phyloP scores from a whole-genome alignment of 2,113 vertebrate species.

The Ophiodon elongatus region DNA sequence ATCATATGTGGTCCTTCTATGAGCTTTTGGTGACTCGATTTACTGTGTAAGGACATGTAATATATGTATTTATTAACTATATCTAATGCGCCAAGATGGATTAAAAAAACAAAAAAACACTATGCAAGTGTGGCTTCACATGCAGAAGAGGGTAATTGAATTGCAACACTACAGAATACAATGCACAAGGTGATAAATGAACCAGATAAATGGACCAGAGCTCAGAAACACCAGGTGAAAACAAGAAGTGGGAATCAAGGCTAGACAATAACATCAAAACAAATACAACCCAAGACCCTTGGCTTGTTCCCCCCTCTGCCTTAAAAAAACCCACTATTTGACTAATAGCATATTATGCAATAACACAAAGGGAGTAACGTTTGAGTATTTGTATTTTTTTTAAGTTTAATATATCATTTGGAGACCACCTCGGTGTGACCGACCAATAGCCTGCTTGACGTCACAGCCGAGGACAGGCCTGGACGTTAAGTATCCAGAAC shows the following conservation, averaged over 20 bases:
- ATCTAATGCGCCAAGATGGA: not conserved
- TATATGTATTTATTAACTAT: not conserved
- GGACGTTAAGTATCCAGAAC: not conserved
- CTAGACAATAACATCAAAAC: not conserved
- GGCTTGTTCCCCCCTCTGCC: no score
- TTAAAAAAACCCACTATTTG: not conserved
- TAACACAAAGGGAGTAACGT: not conserved
- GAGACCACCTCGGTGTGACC: constrained; percentile 10
- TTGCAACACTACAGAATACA: not conserved
- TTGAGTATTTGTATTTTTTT: not conserved
- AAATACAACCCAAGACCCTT: not conserved
- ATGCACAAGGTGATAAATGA: not conserved
- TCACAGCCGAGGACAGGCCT: constrained; percentile 9
- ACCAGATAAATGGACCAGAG: no score
- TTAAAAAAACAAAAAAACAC: no score
- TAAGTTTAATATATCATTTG: not conserved
- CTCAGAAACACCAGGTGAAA: not conserved
- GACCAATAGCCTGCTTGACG: constrained; percentile 40
- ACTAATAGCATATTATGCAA: not conserved
- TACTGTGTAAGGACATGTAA: not conserved
- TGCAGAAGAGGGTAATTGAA: not conserved
- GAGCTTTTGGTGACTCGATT: not conserved
- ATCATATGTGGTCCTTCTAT: not conserved
- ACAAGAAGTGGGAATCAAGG: not conserved
- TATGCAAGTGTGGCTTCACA: not conserved